Conservation (phyloP, 2,888 invertebrate species). For the Lagria hirta region DNA sequence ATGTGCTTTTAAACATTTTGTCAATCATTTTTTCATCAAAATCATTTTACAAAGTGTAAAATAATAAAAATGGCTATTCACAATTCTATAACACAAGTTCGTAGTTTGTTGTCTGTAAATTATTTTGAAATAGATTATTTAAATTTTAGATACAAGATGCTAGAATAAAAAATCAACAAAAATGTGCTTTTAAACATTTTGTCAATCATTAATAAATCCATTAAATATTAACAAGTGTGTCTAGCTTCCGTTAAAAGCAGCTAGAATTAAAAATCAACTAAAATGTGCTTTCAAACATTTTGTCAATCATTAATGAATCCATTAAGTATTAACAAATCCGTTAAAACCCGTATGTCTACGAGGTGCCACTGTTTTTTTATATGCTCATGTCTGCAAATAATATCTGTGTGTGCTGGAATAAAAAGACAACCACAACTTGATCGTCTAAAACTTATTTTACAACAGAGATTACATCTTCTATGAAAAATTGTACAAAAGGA, state of each 20-base stretch:
- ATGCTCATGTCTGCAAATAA: constrained; percentile 14
- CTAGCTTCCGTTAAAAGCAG: constrained; percentile 14
- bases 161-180: constrained; percentile 17
- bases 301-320: constrained; percentile 17
- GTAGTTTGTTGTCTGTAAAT: too few species aligned
- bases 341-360: too few species aligned
- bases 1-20: constrained; percentile 6
- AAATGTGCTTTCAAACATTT: constrained; percentile 16
- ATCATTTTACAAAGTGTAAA: too few species aligned
- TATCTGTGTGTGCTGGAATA: constrained; percentile 18
- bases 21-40: constrained; percentile 14
- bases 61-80: too few species aligned
- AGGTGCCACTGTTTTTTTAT: constrained; percentile 15
- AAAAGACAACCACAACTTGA: constrained; percentile 19
- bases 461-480: constrained; percentile 16
- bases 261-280: constrained; percentile 12
- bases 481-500: constrained; percentile 17
- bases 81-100: too few species aligned
- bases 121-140: too few species aligned
- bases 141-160: constrained; percentile 17
- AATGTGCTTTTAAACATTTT: constrained; percentile 6
- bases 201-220: constrained; percentile 18
- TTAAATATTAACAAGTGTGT: constrained; percentile 14
- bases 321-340: constrained; percentile 19
- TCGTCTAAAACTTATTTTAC: constrained; percentile 19